phyloP scores from a whole-genome alignment of 2,888 invertebrate genomes.

The Microdon myrmicae region DNA sequence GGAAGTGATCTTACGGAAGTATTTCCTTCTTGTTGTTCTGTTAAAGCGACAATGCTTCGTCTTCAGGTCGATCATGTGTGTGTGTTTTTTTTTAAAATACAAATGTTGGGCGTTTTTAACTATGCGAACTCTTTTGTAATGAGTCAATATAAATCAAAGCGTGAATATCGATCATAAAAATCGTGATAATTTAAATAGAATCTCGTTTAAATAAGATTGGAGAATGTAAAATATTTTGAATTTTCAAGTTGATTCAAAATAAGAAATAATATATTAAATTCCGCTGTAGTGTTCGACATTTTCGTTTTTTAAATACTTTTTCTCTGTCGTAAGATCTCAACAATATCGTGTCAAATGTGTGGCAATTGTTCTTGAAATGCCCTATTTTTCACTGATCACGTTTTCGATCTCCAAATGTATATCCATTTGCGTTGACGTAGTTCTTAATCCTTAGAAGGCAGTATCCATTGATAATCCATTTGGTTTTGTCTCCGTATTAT shows the following conservation, averaged over 20 bases:
- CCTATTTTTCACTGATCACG: constrained; percentile 30
- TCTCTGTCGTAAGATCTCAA: constrained; percentile 11
- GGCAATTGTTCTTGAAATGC: constrained; percentile 1
- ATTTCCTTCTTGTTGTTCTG: constrained; percentile 12
- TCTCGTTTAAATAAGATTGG: too few species aligned
- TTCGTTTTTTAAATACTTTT: background rate
- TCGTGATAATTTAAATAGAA: too few species aligned
- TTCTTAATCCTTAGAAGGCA: constrained; percentile 38
- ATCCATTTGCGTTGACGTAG: constrained; percentile 10
- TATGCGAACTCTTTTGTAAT: too few species aligned
- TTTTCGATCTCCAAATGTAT: constrained; percentile 16
- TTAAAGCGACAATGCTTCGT: constrained; percentile 26
- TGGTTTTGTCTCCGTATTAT: constrained; percentile 13
- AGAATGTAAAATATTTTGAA: too few species aligned
- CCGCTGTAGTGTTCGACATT: too few species aligned
- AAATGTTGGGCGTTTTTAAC: too few species aligned
- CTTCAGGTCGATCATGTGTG: constrained; percentile 2
- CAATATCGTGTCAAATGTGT: constrained; percentile 1
- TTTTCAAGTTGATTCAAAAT: too few species aligned
- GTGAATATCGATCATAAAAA: too few species aligned
- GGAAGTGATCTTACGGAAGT: constrained; percentile 10
- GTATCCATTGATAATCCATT: constrained; percentile 54
- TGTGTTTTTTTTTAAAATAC: constrained; percentile 2
- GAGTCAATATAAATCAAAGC: too few species aligned
- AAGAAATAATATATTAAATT: too few species aligned